These are phyloP conservation scores for Chloroceryle inda DNA, from an alignment of 2,797 vertebrate genomes.

Conservation along the genomic window DNA sequence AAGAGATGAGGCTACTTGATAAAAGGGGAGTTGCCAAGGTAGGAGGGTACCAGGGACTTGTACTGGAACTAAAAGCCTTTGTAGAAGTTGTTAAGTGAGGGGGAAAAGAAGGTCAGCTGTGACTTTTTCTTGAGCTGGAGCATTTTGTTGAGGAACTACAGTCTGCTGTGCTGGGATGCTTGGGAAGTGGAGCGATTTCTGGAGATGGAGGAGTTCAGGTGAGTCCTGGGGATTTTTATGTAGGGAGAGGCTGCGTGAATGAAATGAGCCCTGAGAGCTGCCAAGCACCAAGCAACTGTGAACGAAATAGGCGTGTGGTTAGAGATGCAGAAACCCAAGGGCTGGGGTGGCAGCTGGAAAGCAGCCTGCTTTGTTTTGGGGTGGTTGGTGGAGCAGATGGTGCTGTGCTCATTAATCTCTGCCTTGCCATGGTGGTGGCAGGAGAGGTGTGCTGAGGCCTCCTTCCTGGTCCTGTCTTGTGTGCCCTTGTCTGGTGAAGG, in stretches of 20 bases:
- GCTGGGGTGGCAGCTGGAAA: not conserved
- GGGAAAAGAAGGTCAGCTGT: not conserved
- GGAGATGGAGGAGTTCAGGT: not conserved
- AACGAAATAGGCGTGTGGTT: accelerated
- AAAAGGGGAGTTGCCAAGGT: not conserved
- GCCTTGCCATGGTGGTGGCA: not conserved
- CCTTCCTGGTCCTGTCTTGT: accelerated
- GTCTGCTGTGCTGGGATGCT: not conserved
- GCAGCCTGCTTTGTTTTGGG: accelerated
- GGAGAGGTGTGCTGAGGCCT: not conserved
- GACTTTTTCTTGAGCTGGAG: not conserved
- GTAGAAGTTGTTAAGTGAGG: not conserved
- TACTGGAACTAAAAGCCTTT: accelerated
- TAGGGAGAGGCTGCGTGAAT: not conserved
- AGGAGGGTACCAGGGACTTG: not conserved
- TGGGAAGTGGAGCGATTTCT: not conserved
- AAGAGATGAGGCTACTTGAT: not conserved
- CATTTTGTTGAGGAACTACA: not conserved
- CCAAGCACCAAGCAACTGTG: not conserved
- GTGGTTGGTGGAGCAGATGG: not conserved
- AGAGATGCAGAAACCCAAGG: not conserved
- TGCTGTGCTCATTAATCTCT: not conserved
- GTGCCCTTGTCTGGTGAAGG: accelerated
- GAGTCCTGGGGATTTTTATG: not conserved
- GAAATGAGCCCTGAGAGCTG: not conserved